A percentile compares a stretch with the other conserved stretches of the same genome.
Conservation (phyloP, 2,797 vertebrate genomes). For the Picus viridis region DNA sequence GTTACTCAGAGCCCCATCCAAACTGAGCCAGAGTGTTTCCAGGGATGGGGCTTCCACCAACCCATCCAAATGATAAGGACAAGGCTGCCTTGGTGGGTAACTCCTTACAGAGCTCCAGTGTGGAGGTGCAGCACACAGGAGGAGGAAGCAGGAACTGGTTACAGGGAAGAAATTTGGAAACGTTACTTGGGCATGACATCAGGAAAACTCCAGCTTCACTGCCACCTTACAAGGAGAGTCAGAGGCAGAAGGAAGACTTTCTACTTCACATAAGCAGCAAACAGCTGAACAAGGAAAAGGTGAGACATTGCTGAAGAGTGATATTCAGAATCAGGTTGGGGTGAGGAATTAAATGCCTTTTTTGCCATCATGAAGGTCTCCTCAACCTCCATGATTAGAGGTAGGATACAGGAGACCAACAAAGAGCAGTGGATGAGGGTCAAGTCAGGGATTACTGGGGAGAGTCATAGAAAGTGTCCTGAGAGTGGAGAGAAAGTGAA, state of each 20-base stretch:
- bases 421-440: background rate
- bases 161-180: background rate
- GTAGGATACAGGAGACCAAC: background rate
- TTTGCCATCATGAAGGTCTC: background rate
- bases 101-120: background rate
- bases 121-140: background rate
- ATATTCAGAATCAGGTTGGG: background rate
- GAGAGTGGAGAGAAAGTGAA: too few relatives aligned
- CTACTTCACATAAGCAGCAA: background rate
- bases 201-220: background rate
- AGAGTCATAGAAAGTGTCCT: too few relatives aligned
- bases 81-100: background rate
- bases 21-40: too few relatives aligned
- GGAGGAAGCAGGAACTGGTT: background rate
- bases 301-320: background rate
- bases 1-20: too few relatives aligned
- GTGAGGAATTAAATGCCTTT: background rate
- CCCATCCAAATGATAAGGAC: background rate
- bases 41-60: too few relatives aligned
- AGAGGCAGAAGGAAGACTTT: background rate
- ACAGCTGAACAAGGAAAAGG: fast-evolving
- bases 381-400: background rate
- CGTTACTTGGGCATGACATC: fast-evolving
- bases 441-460: background rate
- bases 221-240: background rate